Percentiles rank a stretch among this genome's conserved stretches.
Conservation (phyloP, 2,888 invertebrate species). For the Lamellibrachia columna region DNA sequence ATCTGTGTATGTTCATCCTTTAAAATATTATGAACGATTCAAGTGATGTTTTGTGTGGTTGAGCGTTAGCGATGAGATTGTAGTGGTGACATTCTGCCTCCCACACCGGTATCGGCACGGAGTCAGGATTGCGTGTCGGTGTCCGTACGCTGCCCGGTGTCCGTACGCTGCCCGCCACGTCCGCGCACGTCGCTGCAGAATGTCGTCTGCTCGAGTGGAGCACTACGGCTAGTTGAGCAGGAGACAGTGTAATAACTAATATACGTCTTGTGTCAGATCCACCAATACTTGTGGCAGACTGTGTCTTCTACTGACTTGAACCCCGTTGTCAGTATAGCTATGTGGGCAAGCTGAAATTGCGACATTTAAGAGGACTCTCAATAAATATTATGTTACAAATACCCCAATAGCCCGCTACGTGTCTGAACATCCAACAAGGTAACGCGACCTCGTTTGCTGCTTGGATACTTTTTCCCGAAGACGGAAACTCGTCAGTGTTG, state of each 20-base stretch:
- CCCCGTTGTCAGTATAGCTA: background rate
- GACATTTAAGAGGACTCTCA: no score
- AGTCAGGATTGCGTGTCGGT: background rate
- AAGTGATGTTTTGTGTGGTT: background rate
- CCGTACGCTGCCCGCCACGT: background rate
- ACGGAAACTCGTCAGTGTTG: no score
- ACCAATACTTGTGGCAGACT: background rate
- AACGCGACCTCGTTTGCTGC: no score
- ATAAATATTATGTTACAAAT: no score
- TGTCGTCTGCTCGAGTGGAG: background rate
- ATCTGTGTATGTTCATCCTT: slow-evolving; percentile 9
- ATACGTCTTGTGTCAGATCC: background rate
- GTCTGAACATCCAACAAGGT: no score
- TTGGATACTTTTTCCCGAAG: no score
- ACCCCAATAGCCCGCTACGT: no score
- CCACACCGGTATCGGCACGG: background rate
- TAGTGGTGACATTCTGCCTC: background rate
- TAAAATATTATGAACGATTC: background rate
- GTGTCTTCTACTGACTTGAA: background rate
- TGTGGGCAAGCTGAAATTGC: no score
- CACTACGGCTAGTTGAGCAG: background rate
- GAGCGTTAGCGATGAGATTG: background rate
- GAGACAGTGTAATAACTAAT: background rate
- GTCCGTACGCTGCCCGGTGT: background rate
- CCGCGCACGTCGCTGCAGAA: background rate